These are phyloP conservation scores for Actinernus sp. DNA, from an alignment of 92 coral and sea anemone species.

Conservation along the genomic window DNA sequence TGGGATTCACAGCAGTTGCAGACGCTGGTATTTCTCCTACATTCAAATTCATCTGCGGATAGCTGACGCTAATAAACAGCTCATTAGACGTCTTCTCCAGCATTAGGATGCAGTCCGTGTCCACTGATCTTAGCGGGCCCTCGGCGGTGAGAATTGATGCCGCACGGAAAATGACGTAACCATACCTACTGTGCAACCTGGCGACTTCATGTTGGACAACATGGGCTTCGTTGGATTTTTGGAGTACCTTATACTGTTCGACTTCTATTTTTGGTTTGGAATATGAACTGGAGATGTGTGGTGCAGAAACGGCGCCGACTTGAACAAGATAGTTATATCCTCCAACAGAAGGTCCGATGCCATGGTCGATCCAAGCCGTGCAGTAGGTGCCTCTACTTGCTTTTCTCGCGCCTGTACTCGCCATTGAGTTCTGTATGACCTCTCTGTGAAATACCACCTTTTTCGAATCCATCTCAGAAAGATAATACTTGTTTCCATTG, in stretches of 20 bases:
- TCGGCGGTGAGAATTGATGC: neutral
- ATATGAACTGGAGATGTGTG: neutral
- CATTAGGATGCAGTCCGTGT: neutral
- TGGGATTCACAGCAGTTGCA: neutral
- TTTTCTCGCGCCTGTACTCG: neutral
- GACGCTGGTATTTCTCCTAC: neutral
- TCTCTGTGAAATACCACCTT: neutral
- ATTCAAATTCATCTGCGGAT: neutral
- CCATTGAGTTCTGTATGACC: neutral
- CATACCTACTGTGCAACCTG: neutral
- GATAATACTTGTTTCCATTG: neutral
- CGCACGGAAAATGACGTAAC: neutral
- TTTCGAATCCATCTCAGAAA: neutral
- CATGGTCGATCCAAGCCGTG: neutral
- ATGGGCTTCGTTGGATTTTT: neutral
- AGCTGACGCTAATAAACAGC: neutral
- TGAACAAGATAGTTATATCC: neutral
- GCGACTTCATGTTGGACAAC: neutral
- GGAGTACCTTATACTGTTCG: neutral
- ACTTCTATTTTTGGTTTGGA: neutral
- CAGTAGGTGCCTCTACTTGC: neutral
- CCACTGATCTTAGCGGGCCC: neutral
- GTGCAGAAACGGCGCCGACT: neutral
- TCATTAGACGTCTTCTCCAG: neutral
- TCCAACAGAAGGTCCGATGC: neutral